Evolutionary conservation across 1,140 invertebrate species (phyloP).

Genomic region (Triops longicaudatus): DNA sequence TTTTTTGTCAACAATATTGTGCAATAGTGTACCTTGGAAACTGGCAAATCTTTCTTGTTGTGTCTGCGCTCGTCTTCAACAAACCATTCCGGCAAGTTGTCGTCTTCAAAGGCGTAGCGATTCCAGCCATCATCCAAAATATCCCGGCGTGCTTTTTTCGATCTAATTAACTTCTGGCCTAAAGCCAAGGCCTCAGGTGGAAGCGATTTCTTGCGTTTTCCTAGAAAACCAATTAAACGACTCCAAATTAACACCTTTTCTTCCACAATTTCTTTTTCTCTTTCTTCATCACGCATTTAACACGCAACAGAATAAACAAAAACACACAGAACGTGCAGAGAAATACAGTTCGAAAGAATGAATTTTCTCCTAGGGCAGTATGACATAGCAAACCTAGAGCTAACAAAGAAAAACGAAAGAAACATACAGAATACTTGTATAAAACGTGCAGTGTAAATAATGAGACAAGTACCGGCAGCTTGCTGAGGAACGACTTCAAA

Average conservation of each 20-base stretch:
- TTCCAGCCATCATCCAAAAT: constrained; percentile 84
- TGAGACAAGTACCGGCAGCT: constrained; percentile 28
- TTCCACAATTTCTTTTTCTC: constrained; percentile 29
- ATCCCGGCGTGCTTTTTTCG: constrained; percentile 75
- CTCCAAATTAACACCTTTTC: neutral
- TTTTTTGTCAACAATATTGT: neutral
- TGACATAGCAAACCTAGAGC: too few relatives aligned
- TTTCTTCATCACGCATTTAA: constrained; percentile 37
- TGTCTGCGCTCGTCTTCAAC: constrained; percentile 85
- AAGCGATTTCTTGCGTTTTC: constrained; percentile 55
- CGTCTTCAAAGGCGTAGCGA: constrained; percentile 78
- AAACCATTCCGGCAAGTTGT: constrained; percentile 93
- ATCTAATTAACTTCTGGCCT: constrained; percentile 72
- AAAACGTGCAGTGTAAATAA: too few relatives aligned
- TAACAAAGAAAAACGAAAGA: too few relatives aligned
- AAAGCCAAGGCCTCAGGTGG: constrained; percentile 77
- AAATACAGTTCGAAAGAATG: too few relatives aligned
- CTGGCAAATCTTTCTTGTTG: constrained; percentile 64
- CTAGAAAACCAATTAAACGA: constrained; percentile 34
- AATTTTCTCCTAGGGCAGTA: too few relatives aligned
- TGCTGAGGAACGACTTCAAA: constrained; percentile 56
- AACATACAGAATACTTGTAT: too few relatives aligned
- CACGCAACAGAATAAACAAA: neutral
- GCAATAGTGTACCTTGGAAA: constrained; percentile 55
- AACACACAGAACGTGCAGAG: too few relatives aligned